Base-by-base conservation (phyloP, 2,888 invertebrate species). In the Anodontia alba region DNA sequence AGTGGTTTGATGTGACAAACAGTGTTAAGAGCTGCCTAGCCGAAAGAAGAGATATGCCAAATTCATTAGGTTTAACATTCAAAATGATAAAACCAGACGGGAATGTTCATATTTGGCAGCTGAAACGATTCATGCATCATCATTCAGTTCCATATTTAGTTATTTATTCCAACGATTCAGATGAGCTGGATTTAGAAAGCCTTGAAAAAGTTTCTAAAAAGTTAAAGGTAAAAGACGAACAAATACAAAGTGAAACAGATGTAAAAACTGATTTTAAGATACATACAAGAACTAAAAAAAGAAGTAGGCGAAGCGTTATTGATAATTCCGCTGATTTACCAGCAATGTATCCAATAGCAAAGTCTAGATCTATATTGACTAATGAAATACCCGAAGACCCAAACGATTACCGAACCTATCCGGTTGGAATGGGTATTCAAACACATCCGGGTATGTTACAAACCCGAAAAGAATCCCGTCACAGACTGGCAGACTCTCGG, bases 151-250 rank as follows among this genome's bases (percentile, higher is more conserved):
- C 94, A 38, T 94, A 93, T 81, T 90, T 94, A 68, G 88, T 94
- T 29, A 90, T 94, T 31, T 94, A 93, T 86, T 93, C 94, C 15
- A 94, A 94, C 81, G 94, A 94, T 78, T 93, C 91, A 31, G 88
- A 91, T 76, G 90, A 89, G 73, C 86, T 92, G 67, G 90, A 89
- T 36, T 74, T 92, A 77, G 91, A 93, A 38, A 87, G 91, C 76
- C 73, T 91, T 66, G 90, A 90, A 26, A 79, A 80, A 42, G 80
- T 88, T 73, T 83, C 89, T 33, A 87, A 87, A 66, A 77, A 87
- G 23, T 33, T 51, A 23, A 46, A 76, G 73, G 43, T 73, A 67
- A 73, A 33, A 71, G 42, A 69, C 31, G 72, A 76, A 29, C 23
- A 23, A 23, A 54, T 77, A 68, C 71, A 72, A 38, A 69, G 76